These are phyloP conservation scores for Mormyrus hasselquistii DNA, from an alignment of 2,797 vertebrate genomes.

Conservation along the genomic window DNA sequence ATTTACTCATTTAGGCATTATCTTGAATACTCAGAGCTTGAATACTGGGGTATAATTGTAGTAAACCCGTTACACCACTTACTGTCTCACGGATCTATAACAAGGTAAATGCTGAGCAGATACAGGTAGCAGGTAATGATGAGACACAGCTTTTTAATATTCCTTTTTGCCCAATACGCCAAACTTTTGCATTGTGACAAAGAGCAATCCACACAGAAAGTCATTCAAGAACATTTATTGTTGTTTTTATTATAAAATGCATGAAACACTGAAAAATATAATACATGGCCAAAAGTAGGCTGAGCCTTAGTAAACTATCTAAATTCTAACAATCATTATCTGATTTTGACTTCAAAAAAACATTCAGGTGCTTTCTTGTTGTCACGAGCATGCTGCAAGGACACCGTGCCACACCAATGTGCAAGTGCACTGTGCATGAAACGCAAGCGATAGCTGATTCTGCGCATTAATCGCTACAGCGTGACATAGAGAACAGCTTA, in stretches of 20 bases:
- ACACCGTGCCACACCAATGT: constrained; percentile 35
- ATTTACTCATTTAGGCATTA: background rate
- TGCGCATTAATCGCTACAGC: constrained; percentile 53
- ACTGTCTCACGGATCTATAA: constrained; percentile 6
- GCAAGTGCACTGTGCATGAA: constrained; percentile 42
- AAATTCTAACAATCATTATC: constrained; percentile 45
- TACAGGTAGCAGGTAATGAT: constrained; percentile 10
- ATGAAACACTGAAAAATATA: constrained; percentile 34
- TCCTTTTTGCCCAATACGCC: background rate
- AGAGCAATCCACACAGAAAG: constrained; percentile 39
- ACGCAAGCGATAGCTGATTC: constrained; percentile 38
- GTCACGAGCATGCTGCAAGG: constrained; percentile 52
- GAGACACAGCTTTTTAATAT: constrained; percentile 34
- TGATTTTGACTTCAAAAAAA: constrained; percentile 47
- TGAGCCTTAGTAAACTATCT: constrained; percentile 42
- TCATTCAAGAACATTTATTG: constrained; percentile 20
- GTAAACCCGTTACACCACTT: constrained; percentile 40
- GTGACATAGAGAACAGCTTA: constrained; percentile 53
- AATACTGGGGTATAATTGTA: background rate
- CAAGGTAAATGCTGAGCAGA: background rate
- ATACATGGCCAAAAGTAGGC: constrained; percentile 41
- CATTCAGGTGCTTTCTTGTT: constrained; percentile 30
- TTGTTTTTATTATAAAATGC: constrained; percentile 47
- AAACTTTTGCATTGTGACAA: constrained; percentile 16
- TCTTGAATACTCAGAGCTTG: background rate